Evolutionary conservation across 2,113 vertebrate species (phyloP).

Genomic region (Oreochromis niloticus): DNA sequence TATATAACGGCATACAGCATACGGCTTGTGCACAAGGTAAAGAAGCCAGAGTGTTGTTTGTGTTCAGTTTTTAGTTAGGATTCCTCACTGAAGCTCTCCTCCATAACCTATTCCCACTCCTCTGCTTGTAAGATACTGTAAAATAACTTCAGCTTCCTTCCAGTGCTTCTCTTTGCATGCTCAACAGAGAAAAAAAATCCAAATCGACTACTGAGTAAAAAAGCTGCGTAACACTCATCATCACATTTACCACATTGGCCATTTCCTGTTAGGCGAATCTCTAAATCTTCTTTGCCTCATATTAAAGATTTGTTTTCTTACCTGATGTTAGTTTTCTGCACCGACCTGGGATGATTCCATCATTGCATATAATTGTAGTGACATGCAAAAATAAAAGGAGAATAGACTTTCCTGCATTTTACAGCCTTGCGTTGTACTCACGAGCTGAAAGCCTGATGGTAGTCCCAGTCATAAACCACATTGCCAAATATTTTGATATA

Average conservation of each 20-base stretch:
- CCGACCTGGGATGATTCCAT: not conserved
- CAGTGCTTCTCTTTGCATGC: conserved; percentile 79
- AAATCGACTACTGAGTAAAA: conserved; percentile 1
- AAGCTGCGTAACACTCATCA: conserved; percentile 2
- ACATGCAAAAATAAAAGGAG: not conserved
- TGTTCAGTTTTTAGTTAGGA: not conserved
- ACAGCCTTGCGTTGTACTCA: not conserved
- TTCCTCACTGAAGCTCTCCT: not conserved
- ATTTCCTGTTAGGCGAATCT: not conserved
- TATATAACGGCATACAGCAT: not conserved
- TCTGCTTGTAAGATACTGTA: conserved; percentile 87
- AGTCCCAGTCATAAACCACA: not conserved
- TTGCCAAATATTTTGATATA: conserved; percentile 44
- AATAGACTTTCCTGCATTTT: not conserved
- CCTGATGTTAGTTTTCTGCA: not conserved
- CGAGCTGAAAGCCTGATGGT: not conserved
- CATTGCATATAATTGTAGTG: not conserved
- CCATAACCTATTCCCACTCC: not conserved
- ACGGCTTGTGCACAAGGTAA: conserved; percentile 1
- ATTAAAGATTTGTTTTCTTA: not conserved
- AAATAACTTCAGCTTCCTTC: conserved; percentile 71
- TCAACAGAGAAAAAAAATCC: conserved; percentile 20
- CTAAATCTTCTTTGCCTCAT: not conserved
- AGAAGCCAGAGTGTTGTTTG: not conserved
- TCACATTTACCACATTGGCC: conserved; percentile 23